Evolutionary conservation across 2,888 invertebrate genomes (phyloP).

Genomic region (Ypsolopha sequella): DNA sequence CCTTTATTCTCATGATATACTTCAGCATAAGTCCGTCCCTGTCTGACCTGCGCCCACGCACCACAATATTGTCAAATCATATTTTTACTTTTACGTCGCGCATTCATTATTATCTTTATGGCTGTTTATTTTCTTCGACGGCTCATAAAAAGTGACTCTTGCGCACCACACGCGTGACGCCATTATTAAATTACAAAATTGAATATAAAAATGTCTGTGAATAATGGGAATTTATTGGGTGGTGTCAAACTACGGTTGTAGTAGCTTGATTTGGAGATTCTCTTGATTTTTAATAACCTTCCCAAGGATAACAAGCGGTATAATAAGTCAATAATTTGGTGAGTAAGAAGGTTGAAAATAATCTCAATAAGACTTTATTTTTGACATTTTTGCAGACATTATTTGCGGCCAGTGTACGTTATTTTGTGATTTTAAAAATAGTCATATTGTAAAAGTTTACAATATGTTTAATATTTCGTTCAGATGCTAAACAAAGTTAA

Average conservation of each 20-base stretch:
- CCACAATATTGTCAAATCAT: conserved; percentile 20
- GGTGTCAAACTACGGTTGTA: conserved; percentile 5
- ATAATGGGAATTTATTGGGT: conserved; percentile 15
- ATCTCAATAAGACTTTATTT: background rate
- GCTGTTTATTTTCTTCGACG: conserved; percentile 31
- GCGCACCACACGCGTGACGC: conserved; percentile 10
- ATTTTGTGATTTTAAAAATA: background rate
- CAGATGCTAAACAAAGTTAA: background rate
- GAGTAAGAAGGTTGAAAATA: background rate
- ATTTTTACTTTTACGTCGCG: conserved; percentile 17
- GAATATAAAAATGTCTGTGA: conserved; percentile 9
- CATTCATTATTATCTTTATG: conserved; percentile 37
- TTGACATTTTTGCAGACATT: too few relatives aligned
- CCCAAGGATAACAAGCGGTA: too few relatives aligned
- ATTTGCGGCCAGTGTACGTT: too few relatives aligned
- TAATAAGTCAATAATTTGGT: too few relatives aligned
- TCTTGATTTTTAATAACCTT: too few relatives aligned
- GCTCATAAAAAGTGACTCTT: conserved; percentile 21
- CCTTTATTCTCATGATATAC: too few relatives aligned
- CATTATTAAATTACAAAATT: conserved; percentile 11
- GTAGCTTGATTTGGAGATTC: background rate
- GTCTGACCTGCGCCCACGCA: conserved; percentile 27
- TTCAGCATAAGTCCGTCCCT: background rate
- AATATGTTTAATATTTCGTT: background rate
- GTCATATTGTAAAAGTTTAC: background rate